Percentiles rank a stretch among this genome's conserved stretches.
Evolutionary conservation across 2,113 vertebrate species (phyloP).

Genomic region (Seriola aureovittata): DNA sequence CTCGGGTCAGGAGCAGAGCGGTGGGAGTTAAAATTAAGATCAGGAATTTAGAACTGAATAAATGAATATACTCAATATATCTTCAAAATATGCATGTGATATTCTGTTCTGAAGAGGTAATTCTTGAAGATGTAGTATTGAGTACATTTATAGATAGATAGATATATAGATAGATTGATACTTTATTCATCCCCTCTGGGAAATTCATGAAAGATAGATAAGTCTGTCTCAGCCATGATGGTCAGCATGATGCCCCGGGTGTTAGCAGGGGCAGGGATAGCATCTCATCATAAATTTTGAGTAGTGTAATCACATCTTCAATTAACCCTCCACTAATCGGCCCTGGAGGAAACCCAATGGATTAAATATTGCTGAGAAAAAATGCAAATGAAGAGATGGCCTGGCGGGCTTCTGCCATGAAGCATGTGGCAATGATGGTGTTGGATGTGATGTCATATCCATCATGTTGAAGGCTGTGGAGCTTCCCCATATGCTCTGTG

Average conservation of each 20-base stretch:
- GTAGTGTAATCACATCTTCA: constrained; percentile 67
- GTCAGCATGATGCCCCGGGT: constrained; percentile 50
- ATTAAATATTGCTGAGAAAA: constrained; percentile 74
- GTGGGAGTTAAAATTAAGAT: constrained; percentile 28
- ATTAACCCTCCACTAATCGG: constrained; percentile 76
- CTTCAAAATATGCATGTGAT: constrained; percentile 38
- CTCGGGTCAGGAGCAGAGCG: constrained; percentile 1
- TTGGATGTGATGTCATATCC: constrained; percentile 67
- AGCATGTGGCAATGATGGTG: constrained; percentile 47
- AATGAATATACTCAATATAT: not conserved
- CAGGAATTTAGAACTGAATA: constrained; percentile 2
- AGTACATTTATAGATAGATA: constrained; percentile 18
- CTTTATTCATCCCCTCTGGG: too few relatives aligned
- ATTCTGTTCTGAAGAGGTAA: constrained; percentile 40
- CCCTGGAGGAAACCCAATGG: constrained; percentile 67
- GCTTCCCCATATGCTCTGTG: constrained; percentile 61
- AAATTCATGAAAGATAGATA: not conserved
- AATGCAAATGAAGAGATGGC: constrained; percentile 42
- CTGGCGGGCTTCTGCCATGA: constrained; percentile 42
- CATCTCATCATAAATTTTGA: constrained; percentile 54
- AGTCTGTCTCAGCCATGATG: constrained; percentile 41
- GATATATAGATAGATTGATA: too few relatives aligned
- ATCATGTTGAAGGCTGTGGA: constrained; percentile 66
- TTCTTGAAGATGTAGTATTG: constrained; percentile 46
- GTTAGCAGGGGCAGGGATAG: constrained; percentile 33